Base-by-base conservation (phyloP, 2,113 vertebrate genomes). In the Micronisus gabar region DNA sequence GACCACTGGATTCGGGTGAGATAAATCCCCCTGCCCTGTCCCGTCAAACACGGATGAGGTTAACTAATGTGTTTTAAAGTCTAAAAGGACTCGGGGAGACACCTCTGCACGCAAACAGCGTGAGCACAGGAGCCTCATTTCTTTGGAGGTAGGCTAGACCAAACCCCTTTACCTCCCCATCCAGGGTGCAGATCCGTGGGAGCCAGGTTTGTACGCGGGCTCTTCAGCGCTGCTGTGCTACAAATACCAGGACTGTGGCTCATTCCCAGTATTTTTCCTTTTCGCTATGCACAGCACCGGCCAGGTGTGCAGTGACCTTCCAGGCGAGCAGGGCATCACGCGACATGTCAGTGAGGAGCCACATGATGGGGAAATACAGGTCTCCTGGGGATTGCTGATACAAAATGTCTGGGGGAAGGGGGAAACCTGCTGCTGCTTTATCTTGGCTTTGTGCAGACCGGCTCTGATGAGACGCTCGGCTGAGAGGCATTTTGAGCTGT, bases 211-310 rank as follows among this genome's bases (percentile, higher is more conserved):
- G 10, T 40, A 13, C 4, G 0, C 0, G n/a, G 82, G 7, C 32
- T 68, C 18, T 81, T 56, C 73, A 75, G 70, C 4, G 1, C 68
- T 5, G 0, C 81, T 72, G 26, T 68, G 78, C 40, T 89, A 63
- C 55, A 25, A 20, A 72, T 16, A 36, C 1, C 34, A 66, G 88
- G 56, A 25, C 52, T 20, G 25, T 4, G 2, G 32, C 45, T 80
- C 32, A 7, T 80, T 87, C 90, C 85, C 85, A 73, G 96, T 97
- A 93, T 30, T 97, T 96, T 96, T 97, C 95, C 94, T 87, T 50
- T 86, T 45, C 3, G 0, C 62, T 43, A 7, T 61, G n/a, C 63
- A 40, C 82, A 38, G 36, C 34, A n/a, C 11, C 13, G 2, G 30
- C 86, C 94, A 94, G 91, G 56, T 94, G 91, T 4, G 7, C 25